Conservation (phyloP, 2,797 vertebrate genomes). For the Heliangelus exortis region DNA sequence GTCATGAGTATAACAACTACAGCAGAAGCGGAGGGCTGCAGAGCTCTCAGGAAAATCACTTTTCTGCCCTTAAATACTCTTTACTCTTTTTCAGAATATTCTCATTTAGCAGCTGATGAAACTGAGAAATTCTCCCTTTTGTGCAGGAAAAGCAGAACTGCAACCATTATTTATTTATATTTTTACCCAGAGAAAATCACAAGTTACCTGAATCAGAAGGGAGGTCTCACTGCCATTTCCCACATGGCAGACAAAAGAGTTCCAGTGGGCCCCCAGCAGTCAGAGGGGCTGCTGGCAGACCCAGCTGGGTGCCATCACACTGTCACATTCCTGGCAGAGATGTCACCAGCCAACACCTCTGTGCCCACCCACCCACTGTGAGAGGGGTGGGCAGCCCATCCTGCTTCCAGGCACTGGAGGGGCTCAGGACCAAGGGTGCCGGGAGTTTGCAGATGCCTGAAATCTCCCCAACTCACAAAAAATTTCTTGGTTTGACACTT, state of each 20-base stretch:
- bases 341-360: rapidly evolving
- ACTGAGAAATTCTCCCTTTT: neutral
- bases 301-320: neutral
- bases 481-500: neutral
- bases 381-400: rapidly evolving
- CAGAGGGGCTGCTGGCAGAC: neutral
- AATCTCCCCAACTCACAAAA: neutral
- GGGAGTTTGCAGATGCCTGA: neutral
- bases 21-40: neutral
- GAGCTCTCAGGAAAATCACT: neutral
- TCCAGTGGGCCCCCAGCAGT: rapidly evolving
- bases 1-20: neutral
- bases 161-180: neutral
- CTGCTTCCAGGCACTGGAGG: too few relatives aligned
- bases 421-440: too few relatives aligned
- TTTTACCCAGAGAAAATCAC: neutral
- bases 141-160: rapidly evolving
- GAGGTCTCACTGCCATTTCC: neutral
- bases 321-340: rapidly evolving
- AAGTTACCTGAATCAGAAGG: neutral
- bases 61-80: neutral
- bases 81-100: neutral
- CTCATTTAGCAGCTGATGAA: neutral
- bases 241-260: neutral
- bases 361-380: rapidly evolving